Conservation (phyloP, 2,113 vertebrate genomes). For the Colinus virginianus region DNA sequence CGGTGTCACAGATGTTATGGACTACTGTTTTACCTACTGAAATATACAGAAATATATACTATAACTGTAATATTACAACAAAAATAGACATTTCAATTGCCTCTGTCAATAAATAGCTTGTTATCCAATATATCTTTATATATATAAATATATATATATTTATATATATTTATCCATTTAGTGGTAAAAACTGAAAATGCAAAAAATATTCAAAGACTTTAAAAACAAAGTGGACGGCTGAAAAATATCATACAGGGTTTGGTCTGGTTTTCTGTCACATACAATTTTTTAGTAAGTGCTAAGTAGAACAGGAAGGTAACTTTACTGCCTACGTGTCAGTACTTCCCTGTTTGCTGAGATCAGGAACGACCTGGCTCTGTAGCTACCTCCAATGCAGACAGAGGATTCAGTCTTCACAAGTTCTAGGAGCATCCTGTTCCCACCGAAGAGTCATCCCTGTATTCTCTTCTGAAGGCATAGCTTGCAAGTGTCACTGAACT, state of each 20-base stretch:
- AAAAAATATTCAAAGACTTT: slow-evolving; percentile 42
- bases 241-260: slow-evolving; percentile 32
- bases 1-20: fast-evolving
- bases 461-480: background rate
- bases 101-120: slow-evolving; percentile 64
- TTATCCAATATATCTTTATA: slow-evolving; percentile 52
- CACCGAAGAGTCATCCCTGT: background rate
- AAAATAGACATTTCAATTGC: slow-evolving; percentile 59
- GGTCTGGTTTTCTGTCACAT: slow-evolving; percentile 14
- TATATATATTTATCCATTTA: slow-evolving; percentile 37
- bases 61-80: slow-evolving; percentile 42
- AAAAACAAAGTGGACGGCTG: slow-evolving; percentile 35
- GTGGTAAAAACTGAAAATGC: slow-evolving; percentile 51
- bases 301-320: background rate
- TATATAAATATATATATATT: slow-evolving; percentile 39
- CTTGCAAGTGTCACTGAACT: background rate
- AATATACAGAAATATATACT: slow-evolving; percentile 38
- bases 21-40: background rate
- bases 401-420: background rate
- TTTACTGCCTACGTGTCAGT: background rate
- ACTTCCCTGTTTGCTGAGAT: background rate
- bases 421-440: background rate
- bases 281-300: slow-evolving; percentile 1
- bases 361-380: background rate
- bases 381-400: background rate